phyloP scores from a whole-genome alignment of 1,140 invertebrate species.

The Chironomus tepperi region DNA sequence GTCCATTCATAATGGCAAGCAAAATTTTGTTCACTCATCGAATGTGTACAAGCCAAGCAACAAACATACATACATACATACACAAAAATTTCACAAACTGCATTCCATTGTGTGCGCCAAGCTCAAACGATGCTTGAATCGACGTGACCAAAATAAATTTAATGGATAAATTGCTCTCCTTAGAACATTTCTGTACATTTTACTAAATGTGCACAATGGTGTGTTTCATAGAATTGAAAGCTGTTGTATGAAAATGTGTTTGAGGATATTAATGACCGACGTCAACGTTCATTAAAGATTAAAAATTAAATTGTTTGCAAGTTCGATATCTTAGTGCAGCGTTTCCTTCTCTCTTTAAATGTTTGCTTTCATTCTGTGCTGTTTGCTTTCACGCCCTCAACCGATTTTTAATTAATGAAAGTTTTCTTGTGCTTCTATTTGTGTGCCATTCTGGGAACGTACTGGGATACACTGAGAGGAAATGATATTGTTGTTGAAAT shows the following conservation, averaged over 20 bases:
- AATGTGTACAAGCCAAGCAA: no score
- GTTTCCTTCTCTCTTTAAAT: not conserved
- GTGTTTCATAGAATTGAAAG: no score
- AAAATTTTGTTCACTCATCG: no score
- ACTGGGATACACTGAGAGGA: no score
- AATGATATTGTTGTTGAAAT: no score
- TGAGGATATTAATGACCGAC: not conserved
- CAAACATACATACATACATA: no score
- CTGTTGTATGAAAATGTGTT: not conserved
- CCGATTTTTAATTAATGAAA: no score
- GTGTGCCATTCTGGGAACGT: no score
- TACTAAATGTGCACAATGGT: no score
- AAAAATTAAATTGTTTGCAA: not conserved
- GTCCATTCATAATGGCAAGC: no score
- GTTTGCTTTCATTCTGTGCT: not conserved
- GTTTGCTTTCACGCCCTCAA: no score
- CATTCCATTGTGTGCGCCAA: constrained; percentile 1
- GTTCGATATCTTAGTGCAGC: not conserved
- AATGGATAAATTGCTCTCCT: not conserved
- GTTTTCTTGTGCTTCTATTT: no score
- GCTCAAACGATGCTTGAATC: constrained; percentile 6
- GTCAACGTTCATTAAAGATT: not conserved
- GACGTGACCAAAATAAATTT: constrained; percentile 8
- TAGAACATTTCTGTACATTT: not conserved
- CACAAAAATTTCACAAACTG: not conserved